Base-by-base conservation (phyloP, 2,888 invertebrate species). In the Oscheius sp. region DNA sequence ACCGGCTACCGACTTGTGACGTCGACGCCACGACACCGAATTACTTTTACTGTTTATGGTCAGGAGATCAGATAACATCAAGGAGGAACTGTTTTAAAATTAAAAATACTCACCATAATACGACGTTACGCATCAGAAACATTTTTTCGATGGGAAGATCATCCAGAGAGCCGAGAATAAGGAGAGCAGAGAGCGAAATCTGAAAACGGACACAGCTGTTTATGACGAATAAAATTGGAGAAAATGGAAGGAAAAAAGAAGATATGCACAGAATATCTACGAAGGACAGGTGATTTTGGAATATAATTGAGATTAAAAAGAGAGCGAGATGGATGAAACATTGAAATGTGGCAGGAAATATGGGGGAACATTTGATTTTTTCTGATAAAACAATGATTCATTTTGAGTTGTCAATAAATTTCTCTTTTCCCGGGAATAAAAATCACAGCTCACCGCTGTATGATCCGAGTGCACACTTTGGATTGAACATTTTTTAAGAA, bases 231-330 rank as follows among this genome's bases (percentile, higher is more conserved):
- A n/a, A 13, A 53, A 53, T 16, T 25, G 23, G 53, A 12, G 12
- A 25, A 25, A 25, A 18, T 18, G 53, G n/a, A 12, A 1, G 53
- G n/a, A 21, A 18, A 25, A 21, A 53, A 53, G 23, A 23, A 23
- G 21, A 53, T 23, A n/a, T n/a, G 53, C 74, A 12, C 76, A 77
- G 12, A 61, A 43, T 43, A 76, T 77, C 53, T 76, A 72, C 23
- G 66, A 66, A 21, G 81, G 79, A 45, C 72, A 71, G 58, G 79
- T 77, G 25, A 55, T 74, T 1, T 49, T 77, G 68, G 64, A 75
- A 23, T 76, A 77, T 45, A 75, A 73, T 21, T 53, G 77, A 16
- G 69, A 35, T 3, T 79, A n/a, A n/a, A n/a, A n/a, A n/a, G n/a
- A n/a, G n/a, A n/a, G n/a, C n/a, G n/a, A n/a, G n/a, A n/a, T n/a